Evolutionary conservation across 2,888 invertebrate genomes (phyloP).

Genomic region (Chaitophorus viminalis): DNA sequence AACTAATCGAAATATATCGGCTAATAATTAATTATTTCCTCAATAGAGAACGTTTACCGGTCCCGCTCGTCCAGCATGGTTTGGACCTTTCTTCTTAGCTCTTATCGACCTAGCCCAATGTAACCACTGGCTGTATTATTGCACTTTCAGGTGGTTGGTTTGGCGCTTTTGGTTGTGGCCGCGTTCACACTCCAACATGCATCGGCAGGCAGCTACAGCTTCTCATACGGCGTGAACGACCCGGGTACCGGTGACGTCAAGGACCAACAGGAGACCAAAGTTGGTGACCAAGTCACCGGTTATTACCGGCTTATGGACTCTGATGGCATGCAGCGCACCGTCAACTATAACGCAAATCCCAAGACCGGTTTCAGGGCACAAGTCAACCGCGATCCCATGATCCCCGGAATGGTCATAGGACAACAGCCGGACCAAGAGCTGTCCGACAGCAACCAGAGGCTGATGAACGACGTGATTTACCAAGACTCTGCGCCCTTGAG

Average conservation of each 20-base stretch:
- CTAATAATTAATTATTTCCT: too few relatives aligned
- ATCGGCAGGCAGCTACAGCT: background rate
- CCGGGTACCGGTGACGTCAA: background rate
- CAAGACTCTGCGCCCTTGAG: background rate
- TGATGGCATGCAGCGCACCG: slow-evolving; percentile 10
- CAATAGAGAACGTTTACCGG: too few relatives aligned
- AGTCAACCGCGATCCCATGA: background rate
- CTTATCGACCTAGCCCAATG: too few relatives aligned
- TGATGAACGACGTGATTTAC: background rate
- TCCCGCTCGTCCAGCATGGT: too few relatives aligned
- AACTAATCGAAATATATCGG: too few relatives aligned
- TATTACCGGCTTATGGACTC: slow-evolving; percentile 18
- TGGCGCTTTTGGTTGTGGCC: background rate
- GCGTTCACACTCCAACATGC: background rate
- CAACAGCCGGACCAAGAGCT: too few relatives aligned
- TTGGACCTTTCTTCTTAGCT: too few relatives aligned
- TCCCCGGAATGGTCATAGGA: background rate
- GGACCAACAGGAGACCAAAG: slow-evolving; percentile 6
- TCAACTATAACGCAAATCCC: slow-evolving; percentile 21
- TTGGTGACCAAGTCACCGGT: background rate
- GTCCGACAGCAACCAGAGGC: too few relatives aligned
- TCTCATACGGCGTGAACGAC: slow-evolving; percentile 13
- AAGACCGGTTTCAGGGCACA: slow-evolving; percentile 12
- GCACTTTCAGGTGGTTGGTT: background rate
- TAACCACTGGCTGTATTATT: too few relatives aligned